Percentiles rank a stretch among this genome's conserved stretches.
Conservation (phyloP, 2,888 invertebrate species). For the Bombylius major region DNA sequence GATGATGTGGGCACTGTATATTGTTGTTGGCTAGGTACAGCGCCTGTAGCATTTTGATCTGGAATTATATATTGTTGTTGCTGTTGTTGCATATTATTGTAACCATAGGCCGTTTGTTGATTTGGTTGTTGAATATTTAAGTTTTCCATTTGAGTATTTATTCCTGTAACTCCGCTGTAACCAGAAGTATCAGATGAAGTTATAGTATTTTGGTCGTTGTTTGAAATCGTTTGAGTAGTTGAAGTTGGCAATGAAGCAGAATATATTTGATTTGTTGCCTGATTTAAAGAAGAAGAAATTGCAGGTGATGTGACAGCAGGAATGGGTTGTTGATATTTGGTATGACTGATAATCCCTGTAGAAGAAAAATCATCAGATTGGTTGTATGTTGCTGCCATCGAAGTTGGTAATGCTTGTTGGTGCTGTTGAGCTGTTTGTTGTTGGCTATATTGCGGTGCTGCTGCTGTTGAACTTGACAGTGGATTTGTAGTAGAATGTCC, state of each 20-base stretch:
- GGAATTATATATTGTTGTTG: neutral
- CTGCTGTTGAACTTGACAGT: too few species aligned
- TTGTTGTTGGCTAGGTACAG: neutral
- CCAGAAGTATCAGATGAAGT: neutral
- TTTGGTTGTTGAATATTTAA: neutral
- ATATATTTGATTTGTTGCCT: too few species aligned
- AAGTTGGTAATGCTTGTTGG: neutral
- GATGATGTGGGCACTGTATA: neutral
- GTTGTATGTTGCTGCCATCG: conserved; percentile 13
- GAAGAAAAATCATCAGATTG: neutral
- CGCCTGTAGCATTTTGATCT: too few species aligned
- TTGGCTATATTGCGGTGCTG: too few species aligned
- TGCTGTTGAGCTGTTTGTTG: neutral
- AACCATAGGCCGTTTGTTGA: conserved; percentile 4
- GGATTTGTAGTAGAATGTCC: too few species aligned
- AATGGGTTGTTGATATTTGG: neutral
- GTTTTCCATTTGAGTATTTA: conserved; percentile 6
- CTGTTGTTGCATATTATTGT: neutral
- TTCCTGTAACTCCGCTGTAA: neutral
- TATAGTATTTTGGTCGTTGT: neutral
- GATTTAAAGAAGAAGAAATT: too few species aligned
- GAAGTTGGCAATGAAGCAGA: neutral
- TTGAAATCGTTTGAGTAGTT: neutral
- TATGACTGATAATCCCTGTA: neutral
- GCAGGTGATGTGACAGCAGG: neutral